A percentile compares a stretch with the other conserved stretches of the same genome.
These are phyloP conservation scores for Bufo bufo DNA, from an alignment of 2,113 vertebrate genomes.

Conservation along the genomic window DNA sequence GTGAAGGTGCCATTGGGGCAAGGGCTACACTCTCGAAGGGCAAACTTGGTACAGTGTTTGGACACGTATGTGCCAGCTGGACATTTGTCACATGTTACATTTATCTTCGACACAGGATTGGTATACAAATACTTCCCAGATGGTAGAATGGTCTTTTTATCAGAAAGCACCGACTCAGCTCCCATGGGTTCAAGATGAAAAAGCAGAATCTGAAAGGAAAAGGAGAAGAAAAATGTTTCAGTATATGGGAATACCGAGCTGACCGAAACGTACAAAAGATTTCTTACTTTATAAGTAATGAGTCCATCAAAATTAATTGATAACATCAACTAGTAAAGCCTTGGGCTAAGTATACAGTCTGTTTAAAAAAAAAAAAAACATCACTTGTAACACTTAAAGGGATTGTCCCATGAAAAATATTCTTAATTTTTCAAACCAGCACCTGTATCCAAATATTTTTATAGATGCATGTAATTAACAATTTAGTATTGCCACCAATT, in stretches of 20 bases:
- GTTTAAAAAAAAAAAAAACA: too few species aligned
- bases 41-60: slow-evolving; percentile 80
- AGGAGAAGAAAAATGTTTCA: slow-evolving; percentile 36
- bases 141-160: slow-evolving; percentile 73
- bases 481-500: too few species aligned
- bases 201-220: slow-evolving; percentile 80
- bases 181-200: slow-evolving; percentile 72
- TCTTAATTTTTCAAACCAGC: too few species aligned
- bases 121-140: slow-evolving; percentile 83
- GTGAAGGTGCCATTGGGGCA: slow-evolving; percentile 87
- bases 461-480: too few species aligned
- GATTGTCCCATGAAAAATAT: too few species aligned
- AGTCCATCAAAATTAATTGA: background rate
- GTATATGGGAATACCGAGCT: background rate
- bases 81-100: slow-evolving; percentile 92
- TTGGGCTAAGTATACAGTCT: too few species aligned
- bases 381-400: too few species aligned
- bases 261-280: background rate
- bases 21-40: slow-evolving; percentile 87
- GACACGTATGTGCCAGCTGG: slow-evolving; percentile 92
- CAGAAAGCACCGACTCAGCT: slow-evolving; percentile 70
- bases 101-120: slow-evolving; percentile 78
- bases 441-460: too few species aligned
- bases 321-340: too few species aligned
- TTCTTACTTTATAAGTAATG: background rate